Percentiles rank a stretch among this genome's conserved stretches.
phyloP scores from a whole-genome alignment of 2,888 invertebrate genomes.

The Myopa testacea region DNA sequence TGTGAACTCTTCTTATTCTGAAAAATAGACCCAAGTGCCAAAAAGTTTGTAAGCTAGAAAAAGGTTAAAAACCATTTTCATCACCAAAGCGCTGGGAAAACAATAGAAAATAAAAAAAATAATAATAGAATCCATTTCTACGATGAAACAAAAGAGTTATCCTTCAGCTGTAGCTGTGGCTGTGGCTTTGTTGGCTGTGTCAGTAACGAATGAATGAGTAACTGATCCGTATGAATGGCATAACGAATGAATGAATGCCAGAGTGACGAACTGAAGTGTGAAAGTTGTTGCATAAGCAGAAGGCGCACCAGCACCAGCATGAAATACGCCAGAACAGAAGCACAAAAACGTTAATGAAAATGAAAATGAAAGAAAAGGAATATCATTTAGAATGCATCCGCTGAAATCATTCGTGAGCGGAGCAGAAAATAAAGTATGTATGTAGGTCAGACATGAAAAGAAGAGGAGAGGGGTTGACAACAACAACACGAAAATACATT shows the following conservation, averaged over 20 bases:
- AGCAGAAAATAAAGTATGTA: not conserved
- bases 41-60: constrained; percentile 23
- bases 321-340: not conserved
- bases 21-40: constrained; percentile 25
- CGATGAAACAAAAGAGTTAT: constrained; percentile 27
- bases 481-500: not conserved
- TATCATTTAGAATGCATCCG: constrained; percentile 26
- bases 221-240: constrained; percentile 10
- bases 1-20: not conserved
- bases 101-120: constrained; percentile 9
- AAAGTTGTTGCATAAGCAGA: not conserved
- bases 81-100: not conserved
- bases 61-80: constrained; percentile 32
- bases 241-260: constrained; percentile 7
- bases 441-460: constrained; percentile 14
- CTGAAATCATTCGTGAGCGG: too few relatives aligned
- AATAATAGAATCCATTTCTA: not conserved
- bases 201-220: constrained; percentile 17
- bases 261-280: constrained; percentile 23
- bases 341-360: constrained; percentile 19
- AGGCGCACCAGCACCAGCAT: not conserved
- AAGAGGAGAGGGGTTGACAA: not conserved
- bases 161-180: constrained; percentile 22
- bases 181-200: not conserved
- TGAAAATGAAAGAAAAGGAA: constrained; percentile 11